Evolutionary conservation across 1,140 invertebrate species (phyloP), one percentile per base, ranked within the genome.

Genomic region (Nylanderia fulva): DNA sequence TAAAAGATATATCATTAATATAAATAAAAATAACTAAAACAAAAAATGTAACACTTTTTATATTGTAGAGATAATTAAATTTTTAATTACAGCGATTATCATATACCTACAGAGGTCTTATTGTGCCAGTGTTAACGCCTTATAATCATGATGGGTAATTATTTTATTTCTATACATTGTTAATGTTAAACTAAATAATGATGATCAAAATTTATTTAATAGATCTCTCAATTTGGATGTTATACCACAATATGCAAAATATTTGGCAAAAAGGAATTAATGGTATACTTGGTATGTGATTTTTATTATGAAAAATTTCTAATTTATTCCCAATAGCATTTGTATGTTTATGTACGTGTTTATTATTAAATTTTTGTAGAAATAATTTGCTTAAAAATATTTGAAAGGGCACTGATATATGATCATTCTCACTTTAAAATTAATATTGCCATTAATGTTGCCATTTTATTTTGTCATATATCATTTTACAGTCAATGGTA

Each of bases 71-170:
- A 48, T 18, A 56, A 72, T 8, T 74, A 15, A n/a, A 24, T 77
- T 80, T 61, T 48, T 66, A 33, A 79, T 89, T 85, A 15, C 13
- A 86, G 88, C 58, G 7, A 61, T 8, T 86, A 36, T 24, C 52
- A 18, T 87, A 82, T 6, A 90, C 85, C 1, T 95, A 91, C 69
- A 90, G 94, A 91, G 97, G 97, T n/a, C 88, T 97, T 8, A 95
- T 97, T 89, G 96, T 95, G 5, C 96, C 97, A 0, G 96, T 97
- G 1, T 96, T 97, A 61, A 96, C 96, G 0, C 96, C 96, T 1
- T 96, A 97, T 45, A 96, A 95, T 58, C 92, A 95, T 75, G 95
- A 97, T 88, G 93, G 92, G 93, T 96, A 92, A 87, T 74, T 56
- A 24, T 11, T 24, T 86, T 36, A 18, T 8, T 21, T 13, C 5